Percentiles rank a stretch among this genome's conserved stretches.
These are phyloP conservation scores for Forbesichthys agassizii DNA, from an alignment of 2,113 vertebrate species.

Conservation along the genomic window DNA sequence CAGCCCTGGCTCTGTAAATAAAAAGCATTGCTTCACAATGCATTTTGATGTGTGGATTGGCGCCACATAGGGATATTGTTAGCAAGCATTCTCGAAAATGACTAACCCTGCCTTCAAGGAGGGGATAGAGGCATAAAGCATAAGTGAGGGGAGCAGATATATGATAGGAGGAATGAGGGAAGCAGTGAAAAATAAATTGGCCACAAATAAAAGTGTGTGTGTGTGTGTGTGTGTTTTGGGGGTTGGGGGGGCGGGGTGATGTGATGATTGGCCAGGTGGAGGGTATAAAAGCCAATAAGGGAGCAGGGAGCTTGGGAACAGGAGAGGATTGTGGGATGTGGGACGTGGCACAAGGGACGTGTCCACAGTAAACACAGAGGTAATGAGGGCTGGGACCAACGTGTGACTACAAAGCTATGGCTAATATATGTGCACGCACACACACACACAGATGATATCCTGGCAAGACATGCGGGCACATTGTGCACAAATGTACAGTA, in stretches of 20 bases:
- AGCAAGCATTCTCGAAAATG: too few relatives aligned
- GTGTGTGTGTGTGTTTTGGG: too few relatives aligned
- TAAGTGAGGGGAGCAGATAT: neutral
- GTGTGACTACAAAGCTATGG: neutral
- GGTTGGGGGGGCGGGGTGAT: conserved; percentile 9
- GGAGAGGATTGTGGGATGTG: conserved; percentile 70
- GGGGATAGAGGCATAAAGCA: neutral
- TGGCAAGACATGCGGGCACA: too few relatives aligned
- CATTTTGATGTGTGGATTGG: too few relatives aligned
- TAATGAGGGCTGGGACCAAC: conserved; percentile 50
- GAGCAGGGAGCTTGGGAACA: conserved; percentile 58
- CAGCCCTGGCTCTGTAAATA: too few relatives aligned
- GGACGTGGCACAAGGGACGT: conserved; percentile 63
- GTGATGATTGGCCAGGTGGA: conserved; percentile 41
- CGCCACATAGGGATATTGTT: too few relatives aligned
- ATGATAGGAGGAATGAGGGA: conserved; percentile 1
- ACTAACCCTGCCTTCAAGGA: neutral
- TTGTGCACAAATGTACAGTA: too few relatives aligned
- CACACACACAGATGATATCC: too few relatives aligned
- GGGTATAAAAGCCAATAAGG: conserved; percentile 65
- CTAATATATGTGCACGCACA: too few relatives aligned
- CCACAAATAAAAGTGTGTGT: conserved; percentile 41
- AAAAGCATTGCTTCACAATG: too few relatives aligned
- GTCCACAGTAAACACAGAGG: conserved; percentile 59
- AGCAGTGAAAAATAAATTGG: conserved; percentile 31